Evolutionary conservation across 1,140 invertebrate species (phyloP).

Genomic region (Caenorhabditis tropicalis): DNA sequence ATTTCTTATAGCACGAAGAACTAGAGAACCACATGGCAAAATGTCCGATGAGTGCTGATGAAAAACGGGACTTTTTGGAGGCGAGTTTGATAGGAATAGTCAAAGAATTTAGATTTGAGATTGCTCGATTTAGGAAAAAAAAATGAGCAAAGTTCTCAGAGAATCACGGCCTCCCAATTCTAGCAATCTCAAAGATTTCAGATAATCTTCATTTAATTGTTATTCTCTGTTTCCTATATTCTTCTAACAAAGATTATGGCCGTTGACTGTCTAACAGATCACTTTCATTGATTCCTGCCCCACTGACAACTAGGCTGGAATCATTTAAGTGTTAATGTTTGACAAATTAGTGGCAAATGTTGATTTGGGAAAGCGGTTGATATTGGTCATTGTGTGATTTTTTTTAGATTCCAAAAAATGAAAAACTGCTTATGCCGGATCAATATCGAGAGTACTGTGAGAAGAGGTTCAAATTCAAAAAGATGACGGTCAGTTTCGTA

Average conservation of each 20-base stretch:
- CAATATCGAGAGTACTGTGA: background rate
- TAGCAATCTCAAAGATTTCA: no score
- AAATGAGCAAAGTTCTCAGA: no score
- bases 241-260: background rate
- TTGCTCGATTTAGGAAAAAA: no score
- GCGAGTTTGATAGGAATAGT: no score
- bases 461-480: slow-evolving; percentile 2
- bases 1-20: background rate
- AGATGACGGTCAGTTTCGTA: background rate
- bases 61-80: background rate
- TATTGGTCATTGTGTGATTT: no score
- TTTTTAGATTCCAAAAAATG: background rate
- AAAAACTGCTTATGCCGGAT: background rate
- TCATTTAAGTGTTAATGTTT: slow-evolving; percentile 10
- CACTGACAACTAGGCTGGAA: background rate
- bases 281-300: background rate
- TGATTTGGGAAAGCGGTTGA: no score
- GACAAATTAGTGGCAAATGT: background rate
- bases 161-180: no score
- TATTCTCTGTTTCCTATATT: background rate
- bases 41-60: background rate
- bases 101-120: no score
- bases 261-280: background rate
- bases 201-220: background rate
- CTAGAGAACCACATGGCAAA: background rate